These are phyloP conservation scores for Stratiomys singularior DNA, from an alignment of 2,888 invertebrate species.

Conservation along the genomic window DNA sequence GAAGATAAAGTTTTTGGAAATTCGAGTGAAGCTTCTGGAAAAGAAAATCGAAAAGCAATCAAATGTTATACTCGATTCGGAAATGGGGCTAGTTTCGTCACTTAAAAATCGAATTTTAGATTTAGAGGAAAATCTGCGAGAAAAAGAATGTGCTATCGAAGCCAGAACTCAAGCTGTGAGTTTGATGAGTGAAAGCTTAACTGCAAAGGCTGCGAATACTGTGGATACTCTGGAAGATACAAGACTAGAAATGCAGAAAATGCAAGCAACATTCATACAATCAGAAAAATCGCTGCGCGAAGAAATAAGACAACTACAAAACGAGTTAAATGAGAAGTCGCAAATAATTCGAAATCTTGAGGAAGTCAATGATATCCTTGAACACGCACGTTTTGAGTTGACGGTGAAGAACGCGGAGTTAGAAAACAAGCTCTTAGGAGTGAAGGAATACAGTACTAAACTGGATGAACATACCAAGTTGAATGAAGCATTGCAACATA, in stretches of 20 bases:
- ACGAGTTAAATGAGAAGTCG: conserved; percentile 70
- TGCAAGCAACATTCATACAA: conserved; percentile 81
- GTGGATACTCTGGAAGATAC: conserved; percentile 81
- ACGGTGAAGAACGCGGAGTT: conserved; percentile 67
- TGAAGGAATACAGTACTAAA: conserved; percentile 56
- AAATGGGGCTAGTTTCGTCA: conserved; percentile 53
- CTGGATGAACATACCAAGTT: conserved; percentile 56
- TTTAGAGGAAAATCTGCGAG: conserved; percentile 82
- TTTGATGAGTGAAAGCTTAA: conserved; percentile 78
- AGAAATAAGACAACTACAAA: conserved; percentile 70
- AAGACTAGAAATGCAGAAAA: conserved; percentile 78
- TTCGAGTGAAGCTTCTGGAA: conserved; percentile 61
- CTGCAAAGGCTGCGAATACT: conserved; percentile 72
- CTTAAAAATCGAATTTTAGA: conserved; percentile 72
- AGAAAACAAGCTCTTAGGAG: conserved; percentile 64
- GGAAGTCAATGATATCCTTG: conserved; percentile 69
- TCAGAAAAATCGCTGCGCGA: conserved; percentile 77
- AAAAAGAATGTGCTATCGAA: conserved; percentile 85
- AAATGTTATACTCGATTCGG: not conserved
- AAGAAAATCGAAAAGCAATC: conserved; percentile 61
- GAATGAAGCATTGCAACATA: conserved; percentile 55
- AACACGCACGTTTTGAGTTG: conserved; percentile 67
- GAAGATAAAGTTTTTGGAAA: conserved; percentile 61
- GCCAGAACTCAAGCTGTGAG: conserved; percentile 82
- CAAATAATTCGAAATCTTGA: conserved; percentile 69